These are phyloP conservation scores for Sphecodes monilicornis DNA, from an alignment of 2,888 invertebrate genomes.

Conservation along the genomic window DNA sequence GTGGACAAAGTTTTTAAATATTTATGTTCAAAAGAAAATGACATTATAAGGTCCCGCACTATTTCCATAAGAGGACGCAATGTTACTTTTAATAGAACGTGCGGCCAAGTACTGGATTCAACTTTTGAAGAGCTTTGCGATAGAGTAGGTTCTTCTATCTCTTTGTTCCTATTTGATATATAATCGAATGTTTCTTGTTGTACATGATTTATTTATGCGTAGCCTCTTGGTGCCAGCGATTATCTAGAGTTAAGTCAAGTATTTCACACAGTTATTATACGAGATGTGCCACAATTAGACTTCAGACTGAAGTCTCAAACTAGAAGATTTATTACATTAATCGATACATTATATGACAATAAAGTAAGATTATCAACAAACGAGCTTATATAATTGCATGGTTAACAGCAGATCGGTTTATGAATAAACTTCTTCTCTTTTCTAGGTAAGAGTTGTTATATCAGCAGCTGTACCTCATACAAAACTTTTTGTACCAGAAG, in stretches of 20 bases:
- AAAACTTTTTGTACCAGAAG: constrained; percentile 89
- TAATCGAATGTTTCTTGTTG: not conserved
- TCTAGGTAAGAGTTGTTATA: constrained; percentile 91
- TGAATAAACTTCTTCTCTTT: not conserved
- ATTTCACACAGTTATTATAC: constrained; percentile 97
- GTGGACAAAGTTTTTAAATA: constrained; percentile 95
- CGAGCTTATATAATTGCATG: constrained; percentile 41
- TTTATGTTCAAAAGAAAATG: constrained; percentile 95
- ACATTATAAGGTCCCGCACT: constrained; percentile 92
- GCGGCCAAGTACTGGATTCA: constrained; percentile 96
- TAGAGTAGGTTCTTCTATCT: constrained; percentile 86
- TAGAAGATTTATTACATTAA: constrained; percentile 97
- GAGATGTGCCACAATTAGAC: constrained; percentile 94
- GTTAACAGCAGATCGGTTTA: constrained; percentile 50
- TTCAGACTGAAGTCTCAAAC: constrained; percentile 93
- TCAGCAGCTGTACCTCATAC: constrained; percentile 92
- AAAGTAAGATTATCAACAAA: constrained; percentile 86
- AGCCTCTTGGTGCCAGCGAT: constrained; percentile 97
- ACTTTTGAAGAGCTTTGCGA: constrained; percentile 96
- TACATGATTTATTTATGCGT: constrained; percentile 30
- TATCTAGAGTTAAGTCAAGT: constrained; percentile 96
- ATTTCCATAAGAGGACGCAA: constrained; percentile 95
- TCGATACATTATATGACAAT: constrained; percentile 98
- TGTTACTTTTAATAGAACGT: constrained; percentile 94
- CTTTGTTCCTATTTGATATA: not conserved